Evolutionary conservation across 2,797 vertebrate genomes (phyloP).

Genomic region (Vultur gryphus): DNA sequence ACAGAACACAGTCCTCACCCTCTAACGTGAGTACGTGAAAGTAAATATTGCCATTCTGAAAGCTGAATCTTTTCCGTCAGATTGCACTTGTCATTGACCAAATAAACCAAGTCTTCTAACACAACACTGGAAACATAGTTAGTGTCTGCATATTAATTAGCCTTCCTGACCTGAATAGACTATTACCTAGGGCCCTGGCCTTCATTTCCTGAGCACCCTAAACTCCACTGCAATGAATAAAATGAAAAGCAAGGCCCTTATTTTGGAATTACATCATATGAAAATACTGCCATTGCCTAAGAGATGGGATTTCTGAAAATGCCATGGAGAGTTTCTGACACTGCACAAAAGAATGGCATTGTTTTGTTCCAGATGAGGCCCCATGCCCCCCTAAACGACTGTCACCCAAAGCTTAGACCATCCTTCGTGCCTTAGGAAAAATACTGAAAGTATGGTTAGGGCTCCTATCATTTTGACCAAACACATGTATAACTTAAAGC

Average conservation of each 20-base stretch:
- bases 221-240: conserved; percentile 35
- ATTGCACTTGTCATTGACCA: conserved; percentile 48
- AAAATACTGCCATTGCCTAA: neutral
- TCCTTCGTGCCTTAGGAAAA: neutral
- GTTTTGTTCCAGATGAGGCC: neutral
- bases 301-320: conserved; percentile 31
- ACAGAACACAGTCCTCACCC: neutral
- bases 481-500: neutral
- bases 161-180: conserved; percentile 64
- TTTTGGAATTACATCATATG: conserved; percentile 30
- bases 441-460: neutral
- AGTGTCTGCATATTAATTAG: conserved; percentile 63
- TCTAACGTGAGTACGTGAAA: neutral
- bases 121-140: conserved; percentile 45
- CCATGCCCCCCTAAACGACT: neutral
- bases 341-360: neutral
- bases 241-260: conserved; percentile 41
- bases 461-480: neutral
- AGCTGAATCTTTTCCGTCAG: neutral
- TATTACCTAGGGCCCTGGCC: conserved; percentile 59
- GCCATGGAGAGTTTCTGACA: neutral
- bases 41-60: conserved; percentile 8
- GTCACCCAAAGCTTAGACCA: neutral
- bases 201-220: conserved; percentile 61
- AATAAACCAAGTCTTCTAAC: conserved; percentile 50